Evolutionary conservation across 1,140 invertebrate species (phyloP).

Genomic region (Bombus picipes): DNA sequence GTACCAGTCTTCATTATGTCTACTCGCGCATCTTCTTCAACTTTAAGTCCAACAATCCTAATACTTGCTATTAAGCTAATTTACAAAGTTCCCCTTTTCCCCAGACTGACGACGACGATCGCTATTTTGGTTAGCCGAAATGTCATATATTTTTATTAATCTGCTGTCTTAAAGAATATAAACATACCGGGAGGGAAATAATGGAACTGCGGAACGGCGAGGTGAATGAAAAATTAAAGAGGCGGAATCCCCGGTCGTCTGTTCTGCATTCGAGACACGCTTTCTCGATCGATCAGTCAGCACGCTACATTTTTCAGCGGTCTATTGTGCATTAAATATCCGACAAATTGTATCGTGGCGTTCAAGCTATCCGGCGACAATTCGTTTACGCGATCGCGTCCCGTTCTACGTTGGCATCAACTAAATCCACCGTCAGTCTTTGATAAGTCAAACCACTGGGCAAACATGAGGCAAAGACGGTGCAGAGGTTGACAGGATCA

Average conservation of each 20-base stretch:
- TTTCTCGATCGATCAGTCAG: conserved; percentile 38
- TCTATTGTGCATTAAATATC: conserved; percentile 36
- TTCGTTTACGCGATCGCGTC: neutral
- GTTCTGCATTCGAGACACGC: conserved; percentile 43
- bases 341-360: conserved; percentile 35
- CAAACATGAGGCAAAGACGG: conserved; percentile 47
- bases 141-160: conserved; percentile 20
- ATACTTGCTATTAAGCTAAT: neutral
- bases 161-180: neutral
- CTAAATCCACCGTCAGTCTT: conserved; percentile 17
- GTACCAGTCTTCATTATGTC: neutral
- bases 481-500: conserved; percentile 54
- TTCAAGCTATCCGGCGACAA: conserved; percentile 21
- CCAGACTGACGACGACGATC: too few relatives aligned
- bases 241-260: neutral
- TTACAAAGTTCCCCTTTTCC: neutral
- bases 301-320: conserved; percentile 25
- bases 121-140: too few relatives aligned
- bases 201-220: conserved; percentile 19
- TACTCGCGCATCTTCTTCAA: neutral
- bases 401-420: conserved; percentile 6
- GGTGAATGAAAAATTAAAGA: conserved; percentile 43
- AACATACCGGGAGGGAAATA: conserved; percentile 24
- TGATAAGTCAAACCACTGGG: conserved; percentile 49
- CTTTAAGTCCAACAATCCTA: neutral